Evolutionary conservation across 2,888 invertebrate species (phyloP).

Genomic region (Clepsis dumicolana): DNA sequence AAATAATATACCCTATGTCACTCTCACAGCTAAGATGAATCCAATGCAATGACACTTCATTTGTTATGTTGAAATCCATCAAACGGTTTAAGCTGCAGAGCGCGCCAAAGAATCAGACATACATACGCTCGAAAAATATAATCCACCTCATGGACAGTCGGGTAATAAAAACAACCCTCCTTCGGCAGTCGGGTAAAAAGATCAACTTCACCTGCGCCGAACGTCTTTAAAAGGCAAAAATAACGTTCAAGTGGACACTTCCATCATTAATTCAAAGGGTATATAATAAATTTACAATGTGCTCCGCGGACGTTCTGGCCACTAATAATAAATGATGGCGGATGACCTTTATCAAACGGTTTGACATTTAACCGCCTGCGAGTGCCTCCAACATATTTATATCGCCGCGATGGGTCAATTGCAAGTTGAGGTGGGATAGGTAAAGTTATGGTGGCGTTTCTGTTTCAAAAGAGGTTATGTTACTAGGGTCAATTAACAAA

Average conservation of each 20-base stretch:
- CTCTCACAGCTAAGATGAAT: too few relatives aligned
- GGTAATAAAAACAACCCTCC: too few relatives aligned
- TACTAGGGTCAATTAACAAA: too few relatives aligned
- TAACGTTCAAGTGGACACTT: conserved; percentile 51
- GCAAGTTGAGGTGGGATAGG: conserved; percentile 7
- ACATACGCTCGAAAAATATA: too few relatives aligned
- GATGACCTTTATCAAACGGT: conserved; percentile 71
- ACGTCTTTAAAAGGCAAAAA: conserved; percentile 36
- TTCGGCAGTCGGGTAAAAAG: too few relatives aligned
- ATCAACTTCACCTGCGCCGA: conserved; percentile 2
- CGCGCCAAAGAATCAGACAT: too few relatives aligned
- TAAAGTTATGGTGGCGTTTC: background rate
- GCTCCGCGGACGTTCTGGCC: conserved; percentile 44
- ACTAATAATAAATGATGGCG: conserved; percentile 66
- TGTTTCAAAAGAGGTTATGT: background rate
- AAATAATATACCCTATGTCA: too few relatives aligned
- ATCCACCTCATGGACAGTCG: too few relatives aligned
- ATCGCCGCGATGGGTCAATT: conserved; percentile 35
- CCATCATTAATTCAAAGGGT: conserved; percentile 62
- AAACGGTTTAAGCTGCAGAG: too few relatives aligned
- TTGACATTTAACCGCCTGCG: conserved; percentile 58
- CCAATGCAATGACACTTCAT: too few relatives aligned
- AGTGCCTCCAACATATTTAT: conserved; percentile 38
- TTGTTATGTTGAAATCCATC: too few relatives aligned
- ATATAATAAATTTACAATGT: conserved; percentile 55